Percentiles rank a stretch among this genome's conserved stretches.
Evolutionary conservation across 2,113 vertebrate species (phyloP).

Genomic region (Oceanites oceanicus): DNA sequence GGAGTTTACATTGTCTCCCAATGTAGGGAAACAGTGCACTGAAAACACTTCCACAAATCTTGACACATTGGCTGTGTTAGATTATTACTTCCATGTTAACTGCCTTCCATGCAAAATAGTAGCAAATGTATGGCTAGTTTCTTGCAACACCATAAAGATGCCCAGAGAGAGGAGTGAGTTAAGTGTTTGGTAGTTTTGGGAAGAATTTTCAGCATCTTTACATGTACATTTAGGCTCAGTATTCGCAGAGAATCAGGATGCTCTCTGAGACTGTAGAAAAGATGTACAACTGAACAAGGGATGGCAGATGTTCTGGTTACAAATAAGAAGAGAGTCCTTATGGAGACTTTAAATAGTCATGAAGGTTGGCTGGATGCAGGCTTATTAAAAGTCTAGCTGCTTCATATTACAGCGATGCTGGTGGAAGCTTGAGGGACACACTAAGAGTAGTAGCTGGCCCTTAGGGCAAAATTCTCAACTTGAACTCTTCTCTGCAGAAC

Average conservation of each 20-base stretch:
- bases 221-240: neutral
- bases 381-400: neutral
- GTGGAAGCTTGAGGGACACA: neutral
- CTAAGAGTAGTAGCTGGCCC: neutral
- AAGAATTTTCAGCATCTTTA: neutral
- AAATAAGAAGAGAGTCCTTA: neutral
- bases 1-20: neutral
- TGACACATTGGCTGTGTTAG: neutral
- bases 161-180: neutral
- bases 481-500: neutral
- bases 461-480: neutral
- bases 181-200: neutral
- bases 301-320: slow-evolving; percentile 4
- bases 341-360: neutral
- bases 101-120: neutral
- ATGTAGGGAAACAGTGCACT: neutral
- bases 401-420: neutral
- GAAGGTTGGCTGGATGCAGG: neutral
- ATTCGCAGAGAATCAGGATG: neutral
- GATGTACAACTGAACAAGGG: neutral
- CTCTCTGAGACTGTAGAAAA: neutral
- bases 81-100: neutral
- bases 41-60: neutral
- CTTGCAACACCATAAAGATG: neutral
- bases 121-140: neutral